These are phyloP conservation scores for Harpegnathos saltator DNA, from an alignment of 1,140 invertebrate species.

Conservation along the genomic window DNA sequence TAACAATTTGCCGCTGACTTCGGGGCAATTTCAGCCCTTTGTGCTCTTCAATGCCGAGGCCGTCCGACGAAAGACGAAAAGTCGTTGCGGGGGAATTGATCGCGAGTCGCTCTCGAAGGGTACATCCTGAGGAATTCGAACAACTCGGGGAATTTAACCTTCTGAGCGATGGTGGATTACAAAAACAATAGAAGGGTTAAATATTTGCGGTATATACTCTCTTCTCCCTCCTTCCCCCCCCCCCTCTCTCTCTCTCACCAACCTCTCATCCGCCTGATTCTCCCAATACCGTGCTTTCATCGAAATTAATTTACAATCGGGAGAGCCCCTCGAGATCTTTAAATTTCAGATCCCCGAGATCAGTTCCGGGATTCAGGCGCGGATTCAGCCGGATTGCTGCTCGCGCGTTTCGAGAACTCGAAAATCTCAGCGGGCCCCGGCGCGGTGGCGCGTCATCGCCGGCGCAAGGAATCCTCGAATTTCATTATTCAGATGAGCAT, in stretches of 20 bases:
- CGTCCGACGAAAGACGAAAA: too few species aligned
- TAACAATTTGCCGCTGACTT: slow-evolving; percentile 14
- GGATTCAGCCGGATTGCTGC: slow-evolving; percentile 25
- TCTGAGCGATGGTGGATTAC: neutral
- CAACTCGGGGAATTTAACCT: neutral
- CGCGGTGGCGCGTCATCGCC: slow-evolving; percentile 63
- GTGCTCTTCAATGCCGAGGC: neutral
- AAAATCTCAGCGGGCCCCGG: slow-evolving; percentile 63
- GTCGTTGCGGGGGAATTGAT: too few species aligned
- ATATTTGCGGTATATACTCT: neutral
- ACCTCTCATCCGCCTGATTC: neutral
- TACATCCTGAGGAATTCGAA: too few species aligned
- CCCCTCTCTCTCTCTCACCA: too few species aligned
- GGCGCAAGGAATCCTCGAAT: slow-evolving; percentile 74
- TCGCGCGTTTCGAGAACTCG: slow-evolving; percentile 51
- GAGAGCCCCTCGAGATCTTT: slow-evolving; percentile 23
- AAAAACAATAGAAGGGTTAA: slow-evolving; percentile 8
- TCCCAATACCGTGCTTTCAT: slow-evolving; percentile 8
- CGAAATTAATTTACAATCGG: slow-evolving; percentile 55
- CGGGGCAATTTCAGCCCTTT: slow-evolving; percentile 31
- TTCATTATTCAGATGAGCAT: slow-evolving; percentile 77
- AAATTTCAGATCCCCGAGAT: slow-evolving; percentile 48
- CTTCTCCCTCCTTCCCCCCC: too few species aligned
- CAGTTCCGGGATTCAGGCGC: slow-evolving; percentile 23
- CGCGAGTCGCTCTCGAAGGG: too few species aligned